Evolutionary conservation across 2,113 vertebrate genomes (phyloP), one percentile per base, ranked within the genome.

Genomic region (Microtus montanus): DNA sequence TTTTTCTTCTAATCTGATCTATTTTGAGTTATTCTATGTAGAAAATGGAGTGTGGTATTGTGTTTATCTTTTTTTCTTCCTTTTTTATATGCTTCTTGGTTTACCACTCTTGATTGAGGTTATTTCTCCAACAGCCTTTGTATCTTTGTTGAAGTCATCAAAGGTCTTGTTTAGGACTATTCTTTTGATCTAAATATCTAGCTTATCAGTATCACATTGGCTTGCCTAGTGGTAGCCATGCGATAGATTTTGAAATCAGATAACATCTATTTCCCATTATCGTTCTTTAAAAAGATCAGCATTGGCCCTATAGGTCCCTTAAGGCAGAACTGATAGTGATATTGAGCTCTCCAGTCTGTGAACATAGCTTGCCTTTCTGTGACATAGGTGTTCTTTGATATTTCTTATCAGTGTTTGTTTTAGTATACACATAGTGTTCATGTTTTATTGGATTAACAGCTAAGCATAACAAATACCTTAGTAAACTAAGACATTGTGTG

Each of bases 61-160:
- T 8, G n/a, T n/a, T 93, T 90, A 35, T 49, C 8, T n/a, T 58
- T 80, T 80, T 80, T 70, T 52, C 17, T 52, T 54, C 15, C 3
- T 15, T 3, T 3, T 33, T 3, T 79, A 2, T 68, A 38, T 47
- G 75, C 19, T 80, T 58, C 19, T 80, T 58, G 26, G 87, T 87
- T 22, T 49, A 63, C 26, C 26, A 41, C 33, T 82, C 33, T 75
- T 93, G 87, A 64, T 20, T 22, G 90, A n/a, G 44, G 74, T 30
- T 87, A 5, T 78, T 82, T 91, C 47, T 93, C 47, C 10, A 83
- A 17, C 75, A 63, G 80, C 73, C n/a, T 90, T 73, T 79, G 89
- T 70, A 54, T 44, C 49, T 86, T 79, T 54, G 64, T 68, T 58
- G 28, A 49, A 66, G 22, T 82, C 35, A n/a, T 26, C 84, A 54